These are phyloP conservation scores for Capreolus pygargus DNA, from an alignment of 2,113 vertebrate genomes.

Conservation along the genomic window DNA sequence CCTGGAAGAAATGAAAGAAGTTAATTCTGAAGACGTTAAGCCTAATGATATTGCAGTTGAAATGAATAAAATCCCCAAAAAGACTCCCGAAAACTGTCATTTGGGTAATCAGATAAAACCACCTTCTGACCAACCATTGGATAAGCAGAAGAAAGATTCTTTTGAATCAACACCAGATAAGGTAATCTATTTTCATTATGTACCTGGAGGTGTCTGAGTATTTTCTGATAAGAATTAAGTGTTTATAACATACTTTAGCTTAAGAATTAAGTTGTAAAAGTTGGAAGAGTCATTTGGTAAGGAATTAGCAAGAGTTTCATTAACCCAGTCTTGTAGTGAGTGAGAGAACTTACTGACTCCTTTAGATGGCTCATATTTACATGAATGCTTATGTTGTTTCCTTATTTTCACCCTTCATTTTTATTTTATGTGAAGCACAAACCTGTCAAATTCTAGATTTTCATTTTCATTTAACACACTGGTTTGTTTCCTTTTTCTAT, in stretches of 20 bases:
- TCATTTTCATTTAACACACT: not conserved
- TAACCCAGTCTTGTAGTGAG: not conserved
- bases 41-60: slow-evolving; percentile 55
- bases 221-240: slow-evolving; percentile 14
- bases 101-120: slow-evolving; percentile 79
- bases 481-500: not conserved
- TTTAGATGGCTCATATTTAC: slow-evolving; percentile 2
- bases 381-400: not conserved
- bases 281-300: not conserved
- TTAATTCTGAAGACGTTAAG: slow-evolving; percentile 63
- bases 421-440: not conserved
- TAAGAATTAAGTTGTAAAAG: slow-evolving; percentile 5
- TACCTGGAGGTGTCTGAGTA: not conserved
- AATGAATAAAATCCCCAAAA: slow-evolving; percentile 62
- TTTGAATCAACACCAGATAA: slow-evolving; percentile 79
- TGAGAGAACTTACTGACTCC: not conserved
- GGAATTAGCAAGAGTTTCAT: not conserved
- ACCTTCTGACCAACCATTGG: slow-evolving; percentile 70
- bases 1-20: slow-evolving; percentile 72
- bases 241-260: slow-evolving; percentile 11
- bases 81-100: slow-evolving; percentile 78
- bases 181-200: slow-evolving; percentile 79
- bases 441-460: not conserved
- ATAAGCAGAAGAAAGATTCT: slow-evolving; percentile 78
- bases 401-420: slow-evolving; percentile 22